Base-by-base conservation (phyloP, 1,140 invertebrate species). In the Cepaea nemoralis region DNA sequence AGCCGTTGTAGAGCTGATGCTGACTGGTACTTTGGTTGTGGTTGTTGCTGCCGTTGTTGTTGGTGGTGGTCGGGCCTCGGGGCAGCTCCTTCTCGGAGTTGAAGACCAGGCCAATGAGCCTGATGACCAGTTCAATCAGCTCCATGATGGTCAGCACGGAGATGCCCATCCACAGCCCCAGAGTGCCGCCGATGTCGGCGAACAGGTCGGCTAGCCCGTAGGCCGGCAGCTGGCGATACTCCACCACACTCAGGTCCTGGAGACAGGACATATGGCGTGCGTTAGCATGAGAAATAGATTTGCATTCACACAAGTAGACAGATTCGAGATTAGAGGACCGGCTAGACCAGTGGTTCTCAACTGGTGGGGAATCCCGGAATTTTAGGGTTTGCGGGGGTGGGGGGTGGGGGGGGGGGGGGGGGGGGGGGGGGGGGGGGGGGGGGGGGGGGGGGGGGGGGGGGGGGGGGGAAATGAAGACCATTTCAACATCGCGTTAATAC, bases 141-240 rank as follows among this genome's bases (percentile, higher is more conserved):
- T 90, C 89, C 88, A 89, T 89, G 40, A 90, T 88, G 33, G 89
- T 90, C 63, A 90, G 77, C 16, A 90, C 87, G 37, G 89, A 90
- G 69, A 90, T 89, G 8, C 89, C 89, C 88, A 90, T 90, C 89
- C 89, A 90, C 27, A 90, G 80, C 22, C 89, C 89, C 27, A 90
- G 80, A 6, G 89, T 90, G 1, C 89, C 89, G 6, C 89, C 89
- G 55, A 90, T 89, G 71, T 90, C 89, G 0, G 89, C 87, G 82
- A 90, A 88, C 77, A 90, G 84, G 79, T 90, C 88, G 8, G 87
- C 86, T 24, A 90, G 82, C 10, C 86, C 88, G 82, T 90, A 90
- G 24, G 86, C 88, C 33, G 88, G 86, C 78, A 88, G 88, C 80
- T 90, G 88, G 71, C 83, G 85, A 50, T 88, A 89, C 82, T 90